These are phyloP conservation scores for Tenthredo notha DNA, from an alignment of 2,888 invertebrate genomes.

Conservation along the genomic window DNA sequence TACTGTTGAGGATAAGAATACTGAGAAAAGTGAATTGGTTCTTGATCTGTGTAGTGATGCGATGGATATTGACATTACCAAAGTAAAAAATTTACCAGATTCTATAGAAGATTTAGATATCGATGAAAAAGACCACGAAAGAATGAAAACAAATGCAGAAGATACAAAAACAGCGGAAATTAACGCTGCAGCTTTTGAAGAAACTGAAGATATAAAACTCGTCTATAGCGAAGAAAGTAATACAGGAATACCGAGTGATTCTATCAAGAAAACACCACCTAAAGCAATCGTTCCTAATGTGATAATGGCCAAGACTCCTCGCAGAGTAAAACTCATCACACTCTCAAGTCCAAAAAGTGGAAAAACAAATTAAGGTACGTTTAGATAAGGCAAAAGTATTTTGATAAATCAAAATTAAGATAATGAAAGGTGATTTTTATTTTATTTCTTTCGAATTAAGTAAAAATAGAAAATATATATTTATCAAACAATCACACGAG, in stretches of 20 bases:
- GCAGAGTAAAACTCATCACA: slow-evolving; percentile 87
- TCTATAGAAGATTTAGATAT: slow-evolving; percentile 53
- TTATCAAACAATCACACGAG: slow-evolving; percentile 56
- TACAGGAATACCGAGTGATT: slow-evolving; percentile 63
- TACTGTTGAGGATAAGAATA: background rate
- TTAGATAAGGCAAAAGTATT: background rate
- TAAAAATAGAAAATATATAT: slow-evolving; percentile 30
- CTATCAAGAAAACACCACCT: slow-evolving; percentile 65
- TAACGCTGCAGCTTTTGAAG: slow-evolving; percentile 69
- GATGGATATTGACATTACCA: slow-evolving; percentile 71
- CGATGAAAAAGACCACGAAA: slow-evolving; percentile 52
- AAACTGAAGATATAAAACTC: slow-evolving; percentile 82
- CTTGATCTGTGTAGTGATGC: slow-evolving; percentile 70
- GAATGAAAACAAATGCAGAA: slow-evolving; percentile 53
- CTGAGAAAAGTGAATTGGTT: slow-evolving; percentile 44
- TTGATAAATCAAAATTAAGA: background rate
- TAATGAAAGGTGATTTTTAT: background rate
- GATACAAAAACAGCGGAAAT: slow-evolving; percentile 34
- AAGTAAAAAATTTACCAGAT: slow-evolving; percentile 54
- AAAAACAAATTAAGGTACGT: slow-evolving; percentile 78
- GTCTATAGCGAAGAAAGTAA: slow-evolving; percentile 81
- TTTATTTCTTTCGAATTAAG: slow-evolving; percentile 16
- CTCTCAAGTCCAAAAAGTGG: slow-evolving; percentile 88
- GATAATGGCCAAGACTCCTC: slow-evolving; percentile 81
- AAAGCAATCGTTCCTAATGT: slow-evolving; percentile 62